These are phyloP conservation scores for Boleophthalmus pectinirostris DNA, from an alignment of 2,113 vertebrate genomes.

Conservation along the genomic window DNA sequence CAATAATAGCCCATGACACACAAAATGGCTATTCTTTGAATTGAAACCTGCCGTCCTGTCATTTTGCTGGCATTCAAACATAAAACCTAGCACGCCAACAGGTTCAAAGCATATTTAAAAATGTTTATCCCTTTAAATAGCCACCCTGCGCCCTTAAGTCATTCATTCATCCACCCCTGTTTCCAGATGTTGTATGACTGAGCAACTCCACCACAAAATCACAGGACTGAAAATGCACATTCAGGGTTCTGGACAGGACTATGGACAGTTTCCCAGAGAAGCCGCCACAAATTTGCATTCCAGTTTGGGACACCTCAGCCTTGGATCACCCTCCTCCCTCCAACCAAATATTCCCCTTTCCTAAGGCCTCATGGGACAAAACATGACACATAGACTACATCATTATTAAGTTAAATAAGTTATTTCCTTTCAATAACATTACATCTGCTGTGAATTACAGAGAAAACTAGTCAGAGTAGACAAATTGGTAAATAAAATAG, in stretches of 20 bases:
- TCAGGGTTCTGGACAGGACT: constrained; percentile 25
- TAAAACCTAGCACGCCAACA: not conserved
- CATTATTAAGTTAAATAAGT: constrained; percentile 35
- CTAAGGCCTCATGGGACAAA: constrained; percentile 17
- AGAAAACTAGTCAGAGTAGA: not conserved
- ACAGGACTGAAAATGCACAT: constrained; percentile 28
- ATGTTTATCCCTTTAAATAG: not conserved
- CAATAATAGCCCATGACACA: not conserved
- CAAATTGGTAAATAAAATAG: constrained; percentile 1
- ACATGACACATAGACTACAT: constrained; percentile 26
- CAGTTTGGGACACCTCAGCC: constrained; percentile 47
- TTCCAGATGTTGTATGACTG: constrained; percentile 26
- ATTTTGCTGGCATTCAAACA: not conserved
- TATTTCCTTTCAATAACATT: constrained; percentile 31
- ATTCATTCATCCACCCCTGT: constrained; percentile 11
- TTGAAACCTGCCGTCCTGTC: not conserved
- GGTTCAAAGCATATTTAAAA: constrained; percentile 19
- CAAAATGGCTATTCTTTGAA: not conserved
- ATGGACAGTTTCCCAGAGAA: constrained; percentile 13
- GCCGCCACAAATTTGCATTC: constrained; percentile 33
- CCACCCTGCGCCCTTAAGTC: constrained; percentile 12
- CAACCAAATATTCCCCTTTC: constrained; percentile 52
- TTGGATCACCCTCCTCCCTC: constrained; percentile 48
- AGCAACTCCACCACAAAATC: constrained; percentile 36
- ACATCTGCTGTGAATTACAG: constrained; percentile 35